These are phyloP conservation scores for Aethes cnicana DNA, from an alignment of 2,888 invertebrate genomes.

Conservation along the genomic window DNA sequence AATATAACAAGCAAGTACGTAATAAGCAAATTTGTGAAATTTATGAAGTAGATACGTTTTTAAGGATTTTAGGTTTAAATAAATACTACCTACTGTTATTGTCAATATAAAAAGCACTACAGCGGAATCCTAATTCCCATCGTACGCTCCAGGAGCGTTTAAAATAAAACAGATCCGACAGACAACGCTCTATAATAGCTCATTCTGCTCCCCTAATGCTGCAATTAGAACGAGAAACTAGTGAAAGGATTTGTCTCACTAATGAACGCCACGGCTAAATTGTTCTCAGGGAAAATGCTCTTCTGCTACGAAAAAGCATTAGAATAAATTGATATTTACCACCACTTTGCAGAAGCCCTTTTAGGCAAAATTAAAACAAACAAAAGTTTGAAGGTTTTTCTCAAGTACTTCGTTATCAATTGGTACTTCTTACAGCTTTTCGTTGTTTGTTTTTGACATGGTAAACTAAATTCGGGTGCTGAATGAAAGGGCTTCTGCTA, in stretches of 20 bases:
- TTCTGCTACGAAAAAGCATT: slow-evolving; percentile 50
- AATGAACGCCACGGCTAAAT: slow-evolving; percentile 69
- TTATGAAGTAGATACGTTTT: too few species aligned
- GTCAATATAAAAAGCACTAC: slow-evolving; percentile 10
- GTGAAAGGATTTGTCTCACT: slow-evolving; percentile 71
- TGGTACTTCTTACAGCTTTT: slow-evolving; percentile 31
- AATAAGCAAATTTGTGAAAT: too few species aligned
- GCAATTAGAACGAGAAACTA: slow-evolving; percentile 69
- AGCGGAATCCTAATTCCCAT: slow-evolving; percentile 37
- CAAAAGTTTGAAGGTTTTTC: slow-evolving; percentile 42
- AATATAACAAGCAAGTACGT: too few species aligned
- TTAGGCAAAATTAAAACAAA: slow-evolving; percentile 51
- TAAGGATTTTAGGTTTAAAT: too few species aligned
- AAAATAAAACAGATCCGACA: slow-evolving; percentile 64
- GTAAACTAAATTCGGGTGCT: slow-evolving; percentile 5
- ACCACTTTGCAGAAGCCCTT: slow-evolving; percentile 45
- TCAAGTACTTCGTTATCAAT: slow-evolving; percentile 26
- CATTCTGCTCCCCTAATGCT: slow-evolving; percentile 65
- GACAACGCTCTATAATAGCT: slow-evolving; percentile 62
- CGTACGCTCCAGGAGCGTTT: slow-evolving; percentile 54
- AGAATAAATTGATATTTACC: slow-evolving; percentile 60
- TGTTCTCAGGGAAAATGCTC: slow-evolving; percentile 43
- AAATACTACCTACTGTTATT: background rate
- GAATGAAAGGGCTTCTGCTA: background rate
- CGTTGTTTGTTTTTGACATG: slow-evolving; percentile 7